Conservation (phyloP, 2,797 vertebrate genomes). For the Nannoperca australis region DNA sequence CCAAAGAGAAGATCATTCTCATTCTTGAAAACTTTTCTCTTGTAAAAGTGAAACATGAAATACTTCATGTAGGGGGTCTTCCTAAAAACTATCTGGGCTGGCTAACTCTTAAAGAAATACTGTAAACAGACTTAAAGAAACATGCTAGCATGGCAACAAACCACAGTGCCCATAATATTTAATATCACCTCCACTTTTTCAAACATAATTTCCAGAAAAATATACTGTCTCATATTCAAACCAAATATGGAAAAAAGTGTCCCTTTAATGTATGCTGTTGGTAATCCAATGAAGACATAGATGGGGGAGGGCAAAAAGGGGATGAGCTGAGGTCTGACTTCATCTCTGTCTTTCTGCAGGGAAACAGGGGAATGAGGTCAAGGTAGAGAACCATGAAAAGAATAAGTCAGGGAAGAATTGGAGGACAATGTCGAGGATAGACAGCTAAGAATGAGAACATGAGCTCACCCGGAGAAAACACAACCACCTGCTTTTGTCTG, state of each 20-base stretch:
- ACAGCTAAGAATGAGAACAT: conserved; percentile 56
- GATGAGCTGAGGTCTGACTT: conserved; percentile 36
- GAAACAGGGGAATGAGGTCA: conserved; percentile 58
- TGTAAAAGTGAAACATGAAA: conserved; percentile 4
- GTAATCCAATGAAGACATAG: conserved; percentile 32
- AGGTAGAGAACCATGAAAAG: conserved; percentile 55
- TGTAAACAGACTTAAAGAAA: neutral
- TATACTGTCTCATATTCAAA: neutral
- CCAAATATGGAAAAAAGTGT: neutral
- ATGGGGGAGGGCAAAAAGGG: conserved; percentile 13
- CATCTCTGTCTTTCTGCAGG: conserved; percentile 33
- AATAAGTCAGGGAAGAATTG: conserved; percentile 42
- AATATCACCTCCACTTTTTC: neutral
- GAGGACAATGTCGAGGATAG: conserved; percentile 45
- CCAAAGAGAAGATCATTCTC: neutral
- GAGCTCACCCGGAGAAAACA: conserved; percentile 51
- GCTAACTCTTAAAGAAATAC: neutral
- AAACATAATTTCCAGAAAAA: neutral
- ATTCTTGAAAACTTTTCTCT: neutral
- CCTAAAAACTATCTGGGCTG: neutral
- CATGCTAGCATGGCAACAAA: neutral
- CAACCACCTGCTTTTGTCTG: conserved; percentile 52
- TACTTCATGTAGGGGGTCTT: neutral
- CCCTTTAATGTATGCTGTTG: neutral
- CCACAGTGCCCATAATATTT: neutral